A percentile compares a stretch with the other conserved stretches of the same genome.
phyloP scores from a whole-genome alignment of 2,888 invertebrate species.

The Drosophila hamatofila region DNA sequence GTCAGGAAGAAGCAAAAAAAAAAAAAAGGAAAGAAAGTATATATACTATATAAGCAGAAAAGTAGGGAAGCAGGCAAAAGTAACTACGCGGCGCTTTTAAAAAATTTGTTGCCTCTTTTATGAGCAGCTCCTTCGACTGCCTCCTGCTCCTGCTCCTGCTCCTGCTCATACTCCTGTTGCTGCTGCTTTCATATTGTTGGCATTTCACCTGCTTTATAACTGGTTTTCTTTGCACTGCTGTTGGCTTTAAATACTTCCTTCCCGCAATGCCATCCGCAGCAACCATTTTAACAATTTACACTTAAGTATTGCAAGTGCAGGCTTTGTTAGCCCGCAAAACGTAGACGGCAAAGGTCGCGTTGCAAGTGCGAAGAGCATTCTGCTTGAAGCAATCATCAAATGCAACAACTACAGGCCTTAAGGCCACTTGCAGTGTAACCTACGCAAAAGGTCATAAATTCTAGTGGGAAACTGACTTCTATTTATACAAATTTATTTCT shows the following conservation, averaged over 20 bases:
- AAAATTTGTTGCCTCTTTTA: conserved; percentile 48
- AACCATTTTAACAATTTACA: conserved; percentile 13
- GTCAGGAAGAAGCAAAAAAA: neutral
- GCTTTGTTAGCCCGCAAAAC: conserved; percentile 2
- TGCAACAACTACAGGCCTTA: neutral
- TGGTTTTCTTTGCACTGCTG: conserved; percentile 25
- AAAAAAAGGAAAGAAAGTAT: neutral
- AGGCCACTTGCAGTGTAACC: neutral
- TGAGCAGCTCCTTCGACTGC: conserved; percentile 12
- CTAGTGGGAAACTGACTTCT: neutral
- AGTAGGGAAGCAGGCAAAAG: conserved; percentile 2
- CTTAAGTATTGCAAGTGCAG: conserved; percentile 31
- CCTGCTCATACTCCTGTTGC: neutral
- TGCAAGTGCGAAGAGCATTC: neutral
- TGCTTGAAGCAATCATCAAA: neutral
- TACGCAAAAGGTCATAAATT: neutral
- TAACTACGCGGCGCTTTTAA: conserved; percentile 30
- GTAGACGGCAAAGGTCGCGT: conserved; percentile 5
- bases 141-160: neutral
- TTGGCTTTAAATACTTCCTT: conserved; percentile 42
- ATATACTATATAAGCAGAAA: neutral
- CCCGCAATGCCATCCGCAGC: neutral
- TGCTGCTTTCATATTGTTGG: conserved; percentile 1
- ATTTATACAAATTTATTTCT: no score
- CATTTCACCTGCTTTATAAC: conserved; percentile 39